These are phyloP conservation scores for Epizoanthus fatuus DNA, from an alignment of 92 coral and sea anemone species.

Conservation along the genomic window DNA sequence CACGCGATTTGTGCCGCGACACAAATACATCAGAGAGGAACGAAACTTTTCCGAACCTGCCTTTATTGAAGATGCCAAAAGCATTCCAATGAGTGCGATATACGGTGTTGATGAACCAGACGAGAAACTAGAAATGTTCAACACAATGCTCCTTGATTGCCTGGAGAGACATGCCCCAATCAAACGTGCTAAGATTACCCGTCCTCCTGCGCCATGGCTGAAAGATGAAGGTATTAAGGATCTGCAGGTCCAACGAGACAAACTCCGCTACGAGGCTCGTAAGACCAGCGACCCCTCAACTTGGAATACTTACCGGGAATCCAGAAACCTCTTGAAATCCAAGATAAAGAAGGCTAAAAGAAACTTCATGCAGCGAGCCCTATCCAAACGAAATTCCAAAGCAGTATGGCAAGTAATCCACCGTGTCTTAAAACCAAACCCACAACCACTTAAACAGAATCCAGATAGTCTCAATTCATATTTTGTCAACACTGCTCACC, in stretches of 20 bases:
- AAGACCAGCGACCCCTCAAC: conserved; percentile 10
- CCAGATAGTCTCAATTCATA: conserved; percentile 25
- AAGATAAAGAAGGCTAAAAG: conserved; percentile 46
- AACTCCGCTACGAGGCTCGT: conserved; percentile 38
- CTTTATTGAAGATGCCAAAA: conserved; percentile 14
- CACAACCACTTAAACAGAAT: conserved; percentile 19
- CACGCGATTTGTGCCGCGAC: conserved; percentile 45
- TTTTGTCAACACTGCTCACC: background rate
- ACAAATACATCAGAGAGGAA: conserved; percentile 21
- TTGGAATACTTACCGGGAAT: conserved; percentile 19
- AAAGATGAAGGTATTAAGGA: conserved; percentile 25
- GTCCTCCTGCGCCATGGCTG: conserved; percentile 44
- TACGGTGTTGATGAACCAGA: conserved; percentile 39
- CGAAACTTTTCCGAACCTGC: conserved; percentile 28
- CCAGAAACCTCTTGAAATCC: conserved; percentile 14
- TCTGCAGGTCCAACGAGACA: conserved; percentile 18
- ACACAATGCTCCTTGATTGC: conserved; percentile 3
- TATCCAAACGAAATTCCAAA: conserved; percentile 22
- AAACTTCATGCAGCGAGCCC: conserved; percentile 49
- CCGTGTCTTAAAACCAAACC: conserved; percentile 22
- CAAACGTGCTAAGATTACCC: conserved; percentile 36
- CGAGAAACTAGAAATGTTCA: conserved; percentile 2
- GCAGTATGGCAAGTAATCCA: conserved; percentile 49
- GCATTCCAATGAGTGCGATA: conserved; percentile 35
- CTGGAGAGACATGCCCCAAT: conserved; percentile 25